These are phyloP conservation scores for Pelvicachromis taeniatus DNA, from an alignment of 2,113 vertebrate species.

Conservation along the genomic window DNA sequence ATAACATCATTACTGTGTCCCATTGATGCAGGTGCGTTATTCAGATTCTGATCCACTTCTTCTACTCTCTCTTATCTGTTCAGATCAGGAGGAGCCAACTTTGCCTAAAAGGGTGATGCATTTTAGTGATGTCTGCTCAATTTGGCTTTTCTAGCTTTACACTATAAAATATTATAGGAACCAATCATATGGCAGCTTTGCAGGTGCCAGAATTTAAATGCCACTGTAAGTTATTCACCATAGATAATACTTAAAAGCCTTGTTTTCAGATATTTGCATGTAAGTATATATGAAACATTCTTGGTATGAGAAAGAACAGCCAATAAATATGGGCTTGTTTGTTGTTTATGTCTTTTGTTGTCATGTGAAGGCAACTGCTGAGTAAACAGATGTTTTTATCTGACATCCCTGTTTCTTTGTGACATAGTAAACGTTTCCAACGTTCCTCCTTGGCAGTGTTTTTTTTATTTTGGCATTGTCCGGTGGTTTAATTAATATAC, in stretches of 20 bases:
- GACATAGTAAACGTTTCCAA: neutral
- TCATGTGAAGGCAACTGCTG: too few relatives aligned
- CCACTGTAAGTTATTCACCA: neutral
- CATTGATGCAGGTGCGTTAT: neutral
- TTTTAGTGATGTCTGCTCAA: neutral
- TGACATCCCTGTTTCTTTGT: neutral
- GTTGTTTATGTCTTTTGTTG: too few relatives aligned
- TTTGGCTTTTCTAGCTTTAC: neutral
- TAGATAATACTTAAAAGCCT: neutral
- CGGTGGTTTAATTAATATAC: neutral
- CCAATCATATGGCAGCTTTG: neutral
- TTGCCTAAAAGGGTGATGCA: neutral
- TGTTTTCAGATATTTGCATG: neutral
- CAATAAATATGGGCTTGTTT: too few relatives aligned
- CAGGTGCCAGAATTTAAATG: neutral
- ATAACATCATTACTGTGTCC: neutral
- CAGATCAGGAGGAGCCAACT: neutral
- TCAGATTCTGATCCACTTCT: neutral
- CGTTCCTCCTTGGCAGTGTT: accelerated
- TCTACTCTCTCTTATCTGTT: neutral
- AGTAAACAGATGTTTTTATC: too few relatives aligned
- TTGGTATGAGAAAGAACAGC: neutral
- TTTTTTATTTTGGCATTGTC: neutral
- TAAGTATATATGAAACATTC: neutral
- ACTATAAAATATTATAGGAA: neutral